Percentiles rank a stretch among this genome's conserved stretches.
Conservation (phyloP, 2,888 invertebrate genomes). For the Drosophila maculinotata region DNA sequence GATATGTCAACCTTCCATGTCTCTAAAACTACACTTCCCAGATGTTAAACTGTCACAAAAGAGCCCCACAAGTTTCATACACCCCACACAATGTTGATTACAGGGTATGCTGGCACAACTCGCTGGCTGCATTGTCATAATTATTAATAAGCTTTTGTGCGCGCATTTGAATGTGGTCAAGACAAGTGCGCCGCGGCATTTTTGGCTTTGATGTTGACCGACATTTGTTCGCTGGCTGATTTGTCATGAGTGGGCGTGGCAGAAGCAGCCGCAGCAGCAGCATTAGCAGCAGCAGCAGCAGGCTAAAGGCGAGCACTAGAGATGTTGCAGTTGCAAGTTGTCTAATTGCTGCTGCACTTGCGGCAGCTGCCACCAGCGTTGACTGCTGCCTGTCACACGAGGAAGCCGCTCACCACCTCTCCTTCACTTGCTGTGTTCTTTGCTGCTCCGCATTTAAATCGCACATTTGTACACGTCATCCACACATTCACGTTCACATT, state of each 20-base stretch:
- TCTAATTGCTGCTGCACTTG: conserved; percentile 23
- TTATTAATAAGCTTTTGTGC: conserved; percentile 68
- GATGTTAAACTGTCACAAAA: no score
- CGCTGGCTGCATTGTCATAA: conserved; percentile 66
- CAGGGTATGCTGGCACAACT: conserved; percentile 29
- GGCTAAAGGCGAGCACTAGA: conserved; percentile 2
- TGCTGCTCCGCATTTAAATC: conserved; percentile 69
- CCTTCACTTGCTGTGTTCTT: not conserved
- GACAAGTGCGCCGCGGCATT: conserved; percentile 43
- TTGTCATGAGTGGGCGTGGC: conserved; percentile 41
- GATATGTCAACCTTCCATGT: no score
- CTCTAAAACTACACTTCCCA: no score
- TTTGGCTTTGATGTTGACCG: conserved; percentile 51
- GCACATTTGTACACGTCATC: conserved; percentile 74
- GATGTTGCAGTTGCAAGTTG: conserved; percentile 38
- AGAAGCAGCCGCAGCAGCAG: not conserved
- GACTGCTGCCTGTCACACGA: conserved; percentile 25
- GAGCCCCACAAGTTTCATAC: no score
- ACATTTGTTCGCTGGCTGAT: conserved; percentile 33
- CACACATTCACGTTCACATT: conserved; percentile 27
- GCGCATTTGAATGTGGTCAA: conserved; percentile 73
- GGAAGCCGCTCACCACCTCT: not conserved
- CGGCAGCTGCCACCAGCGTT: conserved; percentile 41
- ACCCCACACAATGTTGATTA: not conserved
- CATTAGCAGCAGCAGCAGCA: not conserved